A percentile compares a stretch with the other conserved stretches of the same genome.
phyloP scores from a whole-genome alignment of 2,888 invertebrate species.

The Tenthredo notha region DNA sequence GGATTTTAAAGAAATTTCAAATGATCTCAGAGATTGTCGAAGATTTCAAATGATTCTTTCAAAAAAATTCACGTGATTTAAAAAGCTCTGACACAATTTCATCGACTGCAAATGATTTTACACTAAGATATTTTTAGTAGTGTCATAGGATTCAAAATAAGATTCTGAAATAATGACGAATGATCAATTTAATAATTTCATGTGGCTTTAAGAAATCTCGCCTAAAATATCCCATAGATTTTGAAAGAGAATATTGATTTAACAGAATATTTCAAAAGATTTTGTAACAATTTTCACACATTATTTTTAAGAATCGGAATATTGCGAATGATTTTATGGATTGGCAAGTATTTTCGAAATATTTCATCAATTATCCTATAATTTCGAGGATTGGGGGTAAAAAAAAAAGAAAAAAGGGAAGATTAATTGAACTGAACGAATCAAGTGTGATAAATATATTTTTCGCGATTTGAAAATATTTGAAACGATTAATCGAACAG shows the following conservation, averaged over 20 bases:
- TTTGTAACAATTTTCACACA: not conserved
- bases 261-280: not conserved
- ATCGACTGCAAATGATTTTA: too few species aligned
- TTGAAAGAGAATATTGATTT: not conserved
- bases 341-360: too few species aligned
- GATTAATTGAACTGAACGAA: not conserved
- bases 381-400: not conserved
- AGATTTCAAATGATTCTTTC: too few species aligned
- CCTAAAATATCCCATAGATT: not conserved
- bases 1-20: not conserved
- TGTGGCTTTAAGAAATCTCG: not conserved
- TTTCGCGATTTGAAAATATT: not conserved
- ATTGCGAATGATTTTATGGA: too few species aligned
- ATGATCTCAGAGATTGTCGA: too few species aligned
- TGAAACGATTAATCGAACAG: not conserved
- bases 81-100: too few species aligned
- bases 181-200: not conserved
- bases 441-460: not conserved
- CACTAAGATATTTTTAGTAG: too few species aligned
- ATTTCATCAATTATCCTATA: too few species aligned
- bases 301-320: not conserved
- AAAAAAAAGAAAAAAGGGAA: not conserved
- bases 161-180: not conserved
- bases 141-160: too few species aligned
- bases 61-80: too few species aligned